These are phyloP conservation scores for Anguilla japonica DNA, from an alignment of 2,113 vertebrate species.

Conservation along the genomic window DNA sequence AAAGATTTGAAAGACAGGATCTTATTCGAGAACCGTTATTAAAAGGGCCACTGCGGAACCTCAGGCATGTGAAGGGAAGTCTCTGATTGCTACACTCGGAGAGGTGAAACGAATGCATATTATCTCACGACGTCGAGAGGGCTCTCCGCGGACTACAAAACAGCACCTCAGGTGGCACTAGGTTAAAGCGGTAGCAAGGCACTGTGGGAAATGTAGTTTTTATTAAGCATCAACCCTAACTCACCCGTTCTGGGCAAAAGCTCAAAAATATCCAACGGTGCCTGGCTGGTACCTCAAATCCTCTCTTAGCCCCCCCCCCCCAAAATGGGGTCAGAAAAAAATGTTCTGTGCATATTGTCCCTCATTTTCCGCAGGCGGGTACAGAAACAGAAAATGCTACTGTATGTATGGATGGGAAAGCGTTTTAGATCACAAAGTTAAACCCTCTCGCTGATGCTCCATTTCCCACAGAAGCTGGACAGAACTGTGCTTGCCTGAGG, in stretches of 20 bases:
- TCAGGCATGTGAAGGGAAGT: not conserved
- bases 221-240: not conserved
- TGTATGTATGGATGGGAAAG: not conserved
- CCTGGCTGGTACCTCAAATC: not conserved
- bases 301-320: not conserved
- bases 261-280: not conserved
- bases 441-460: not conserved
- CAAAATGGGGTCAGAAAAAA: not conserved
- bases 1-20: not conserved
- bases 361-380: not conserved
- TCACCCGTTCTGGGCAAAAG: not conserved
- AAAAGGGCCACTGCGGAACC: not conserved
- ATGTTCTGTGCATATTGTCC: not conserved
- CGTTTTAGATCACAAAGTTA: not conserved
- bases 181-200: conserved; percentile 33
- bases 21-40: not conserved
- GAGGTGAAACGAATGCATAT: conserved; percentile 1
- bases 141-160: conserved; percentile 7
- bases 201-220: conserved; percentile 32
- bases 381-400: not conserved
- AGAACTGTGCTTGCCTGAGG: not conserved
- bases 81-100: conserved; percentile 8
- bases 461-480: not conserved
- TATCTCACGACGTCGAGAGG: conserved; percentile 1
- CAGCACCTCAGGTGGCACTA: conserved; percentile 13